Evolutionary conservation across 2,888 invertebrate genomes (phyloP), one percentile per base, ranked within the genome.

Genomic region (Ptilodon capucinus): DNA sequence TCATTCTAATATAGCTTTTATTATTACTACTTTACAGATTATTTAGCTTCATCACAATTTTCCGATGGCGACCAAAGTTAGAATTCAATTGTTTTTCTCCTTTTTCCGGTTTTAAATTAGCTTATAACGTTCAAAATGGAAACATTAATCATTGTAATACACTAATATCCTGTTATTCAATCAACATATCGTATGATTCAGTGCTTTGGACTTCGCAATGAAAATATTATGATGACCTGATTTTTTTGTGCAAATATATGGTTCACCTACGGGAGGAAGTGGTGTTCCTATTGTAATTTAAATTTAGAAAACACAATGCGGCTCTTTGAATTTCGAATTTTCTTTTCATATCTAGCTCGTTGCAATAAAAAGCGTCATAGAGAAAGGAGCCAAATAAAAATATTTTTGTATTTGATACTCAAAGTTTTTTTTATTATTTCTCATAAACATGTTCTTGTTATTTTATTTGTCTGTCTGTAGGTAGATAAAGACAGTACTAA

Each of bases 221-320:
- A 63, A 66, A 65, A 65, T 66, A 64, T 65, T 66, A 50, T 61
- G 48, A 54, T 57, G 67, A 57, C 64, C 64, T 30, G 53, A 46
- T 52, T 40, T 40, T 40, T 40, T 9, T 64, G 17, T 49, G 17
- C 42, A 35, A 35, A 54, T 56, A 51, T 5, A 36, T 19, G 18
- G 17, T 25, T 43, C 16, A 11, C 19, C 19, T 2, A 17, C 4
- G 41, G 30, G 32, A 54, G 62, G 59, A 62, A 51, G 17, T 17
- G n/a, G 52, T 49, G 42, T 16, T 56, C 30, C 41, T 53, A 53
- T 60, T 57, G 34, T 17, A 17, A 35, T 44, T 13, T 9, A 18
- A 39, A 40, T 36, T 44, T 35, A 16, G 34, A 18, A 21, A 30
- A 0, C 51, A 38, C 32, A 6, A 9, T 14, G 0, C 3, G 14